phyloP scores from a whole-genome alignment of 2,113 vertebrate species.

The Gnathonemus longibarbis region DNA sequence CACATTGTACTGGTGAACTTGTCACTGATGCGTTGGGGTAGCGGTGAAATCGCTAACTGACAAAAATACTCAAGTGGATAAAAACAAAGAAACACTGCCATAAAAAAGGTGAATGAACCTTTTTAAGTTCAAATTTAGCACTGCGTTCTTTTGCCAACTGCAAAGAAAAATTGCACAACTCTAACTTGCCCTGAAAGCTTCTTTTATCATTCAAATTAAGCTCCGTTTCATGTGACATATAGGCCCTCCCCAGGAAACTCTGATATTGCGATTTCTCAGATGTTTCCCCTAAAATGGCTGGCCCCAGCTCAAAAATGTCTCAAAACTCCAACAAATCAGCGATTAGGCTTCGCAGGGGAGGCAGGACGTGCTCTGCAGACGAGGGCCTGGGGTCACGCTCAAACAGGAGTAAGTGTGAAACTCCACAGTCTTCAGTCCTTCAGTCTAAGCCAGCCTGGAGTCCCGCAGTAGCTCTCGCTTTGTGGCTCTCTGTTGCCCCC shows the following conservation, averaged over 20 bases:
- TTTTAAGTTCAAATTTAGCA: neutral
- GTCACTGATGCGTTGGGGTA: neutral
- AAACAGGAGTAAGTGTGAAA: constrained; percentile 50
- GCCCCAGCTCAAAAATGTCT: constrained; percentile 54
- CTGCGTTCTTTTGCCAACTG: neutral
- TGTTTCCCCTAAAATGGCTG: constrained; percentile 50
- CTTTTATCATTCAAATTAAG: constrained; percentile 44
- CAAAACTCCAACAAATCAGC: constrained; percentile 39
- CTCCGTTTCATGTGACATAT: constrained; percentile 49
- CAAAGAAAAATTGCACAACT: constrained; percentile 28
- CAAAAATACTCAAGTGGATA: neutral
- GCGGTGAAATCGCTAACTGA: constrained; percentile 19
- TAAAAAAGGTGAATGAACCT: neutral
- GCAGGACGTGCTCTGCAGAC: constrained; percentile 25
- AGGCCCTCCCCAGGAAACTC: constrained; percentile 39
- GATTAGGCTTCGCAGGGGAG: constrained; percentile 45
- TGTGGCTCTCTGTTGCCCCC: constrained; percentile 59
- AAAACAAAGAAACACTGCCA: neutral
- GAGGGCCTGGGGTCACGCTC: constrained; percentile 45
- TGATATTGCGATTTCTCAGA: constrained; percentile 11
- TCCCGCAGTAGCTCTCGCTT: constrained; percentile 22
- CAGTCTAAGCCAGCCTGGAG: constrained; percentile 32
- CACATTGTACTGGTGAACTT: neutral
- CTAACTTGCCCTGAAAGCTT: constrained; percentile 26
- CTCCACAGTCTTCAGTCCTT: constrained; percentile 38